Conservation (phyloP, 2,797 vertebrate species). For the Channallabes apus region DNA sequence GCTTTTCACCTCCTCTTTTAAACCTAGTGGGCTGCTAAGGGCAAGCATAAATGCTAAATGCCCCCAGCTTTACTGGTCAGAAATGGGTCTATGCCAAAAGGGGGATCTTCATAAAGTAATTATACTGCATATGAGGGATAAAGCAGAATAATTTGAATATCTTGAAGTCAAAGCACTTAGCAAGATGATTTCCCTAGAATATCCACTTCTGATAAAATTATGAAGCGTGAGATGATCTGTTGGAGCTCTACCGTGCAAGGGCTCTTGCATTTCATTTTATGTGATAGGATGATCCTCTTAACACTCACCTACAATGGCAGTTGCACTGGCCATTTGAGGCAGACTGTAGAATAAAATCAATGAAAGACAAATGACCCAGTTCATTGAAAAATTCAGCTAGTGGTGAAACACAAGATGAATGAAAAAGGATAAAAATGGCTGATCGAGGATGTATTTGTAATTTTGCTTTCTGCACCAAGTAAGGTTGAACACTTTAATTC, state of each 20-base stretch:
- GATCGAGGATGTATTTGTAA: conserved; percentile 22
- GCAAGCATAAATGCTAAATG: conserved; percentile 24
- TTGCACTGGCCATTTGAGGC: conserved; percentile 62
- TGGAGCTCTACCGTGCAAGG: conserved; percentile 54
- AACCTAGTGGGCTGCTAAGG: conserved; percentile 30
- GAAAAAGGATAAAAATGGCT: neutral
- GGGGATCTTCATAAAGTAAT: conserved; percentile 48
- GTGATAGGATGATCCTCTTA: conserved; percentile 73
- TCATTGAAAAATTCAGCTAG: conserved; percentile 48
- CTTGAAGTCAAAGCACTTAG: conserved; percentile 39
- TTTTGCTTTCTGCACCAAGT: neutral
- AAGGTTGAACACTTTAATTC: neutral
- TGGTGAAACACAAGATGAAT: conserved; percentile 50
- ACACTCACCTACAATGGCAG: conserved; percentile 58
- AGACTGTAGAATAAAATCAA: conserved; percentile 61
- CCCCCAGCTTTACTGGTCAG: conserved; percentile 19
- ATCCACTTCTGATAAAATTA: conserved; percentile 41
- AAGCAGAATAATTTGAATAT: conserved; percentile 39
- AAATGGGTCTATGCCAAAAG: conserved; percentile 3
- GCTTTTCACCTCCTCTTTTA: conserved; percentile 11
- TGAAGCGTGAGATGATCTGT: conserved; percentile 48
- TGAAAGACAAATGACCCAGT: conserved; percentile 56
- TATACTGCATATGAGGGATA: conserved; percentile 45
- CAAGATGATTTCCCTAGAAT: conserved; percentile 55
- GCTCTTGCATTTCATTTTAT: conserved; percentile 58